Conservation (phyloP, 1,140 invertebrate genomes). For the Campodea augens region DNA sequence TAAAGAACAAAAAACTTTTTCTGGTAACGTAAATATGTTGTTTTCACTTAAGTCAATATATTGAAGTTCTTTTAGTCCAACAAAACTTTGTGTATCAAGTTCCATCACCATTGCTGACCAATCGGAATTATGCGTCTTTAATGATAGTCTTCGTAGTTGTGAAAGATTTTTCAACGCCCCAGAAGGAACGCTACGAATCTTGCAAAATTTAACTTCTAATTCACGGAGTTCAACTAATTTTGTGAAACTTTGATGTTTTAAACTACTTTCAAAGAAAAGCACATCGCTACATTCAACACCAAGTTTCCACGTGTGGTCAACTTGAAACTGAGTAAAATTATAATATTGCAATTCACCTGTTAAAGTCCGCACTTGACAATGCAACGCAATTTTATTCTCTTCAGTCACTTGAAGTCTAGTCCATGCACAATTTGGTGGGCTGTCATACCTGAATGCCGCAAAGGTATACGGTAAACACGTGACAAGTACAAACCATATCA, state of each 20-base stretch:
- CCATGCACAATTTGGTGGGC: not conserved
- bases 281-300: constrained; percentile 54
- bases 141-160: constrained; percentile 46
- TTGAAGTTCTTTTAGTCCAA: constrained; percentile 52
- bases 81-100: constrained; percentile 41
- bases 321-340: constrained; percentile 22
- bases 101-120: constrained; percentile 54
- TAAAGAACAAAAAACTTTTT: constrained; percentile 51
- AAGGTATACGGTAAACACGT: no score
- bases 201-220: constrained; percentile 53
- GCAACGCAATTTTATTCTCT: constrained; percentile 5
- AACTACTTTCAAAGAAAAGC: constrained; percentile 54
- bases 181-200: constrained; percentile 50
- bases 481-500: no score
- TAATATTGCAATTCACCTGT: constrained; percentile 16
- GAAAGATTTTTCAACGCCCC: constrained; percentile 54
- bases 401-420: not conserved
- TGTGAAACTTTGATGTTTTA: constrained; percentile 48
- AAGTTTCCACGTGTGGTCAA: constrained; percentile 45
- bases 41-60: constrained; percentile 59
- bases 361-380: constrained; percentile 18
- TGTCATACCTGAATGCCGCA: not conserved
- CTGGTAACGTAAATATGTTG: constrained; percentile 54
- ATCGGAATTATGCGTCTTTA: constrained; percentile 53
- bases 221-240: constrained; percentile 49